phyloP scores from a whole-genome alignment of 1,140 invertebrate genomes.

The Drosophila takahashii region DNA sequence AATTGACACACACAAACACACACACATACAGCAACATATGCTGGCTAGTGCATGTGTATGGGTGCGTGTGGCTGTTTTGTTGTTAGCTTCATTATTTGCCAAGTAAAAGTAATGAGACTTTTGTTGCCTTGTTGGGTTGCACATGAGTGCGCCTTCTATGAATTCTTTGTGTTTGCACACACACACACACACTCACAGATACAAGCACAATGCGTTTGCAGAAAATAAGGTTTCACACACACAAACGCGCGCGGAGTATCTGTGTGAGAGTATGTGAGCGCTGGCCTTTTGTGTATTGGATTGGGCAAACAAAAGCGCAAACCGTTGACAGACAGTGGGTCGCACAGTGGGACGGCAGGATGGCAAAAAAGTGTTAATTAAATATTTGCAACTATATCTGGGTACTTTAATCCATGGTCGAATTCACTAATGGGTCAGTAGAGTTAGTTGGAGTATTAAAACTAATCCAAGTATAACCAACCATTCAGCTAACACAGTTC shows the following conservation, averaged over 20 bases:
- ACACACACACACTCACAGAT: constrained; percentile 13
- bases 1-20: constrained; percentile 49
- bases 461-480: too few species aligned
- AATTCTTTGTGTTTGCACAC: constrained; percentile 62
- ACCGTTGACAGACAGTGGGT: constrained; percentile 65
- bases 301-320: constrained; percentile 76
- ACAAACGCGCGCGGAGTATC: constrained; percentile 11
- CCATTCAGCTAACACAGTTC: background rate
- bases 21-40: constrained; percentile 16
- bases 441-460: too few species aligned
- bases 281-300: constrained; percentile 74
- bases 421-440: background rate
- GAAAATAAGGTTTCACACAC: constrained; percentile 51
- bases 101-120: constrained; percentile 83
- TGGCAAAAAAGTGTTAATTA: constrained; percentile 4
- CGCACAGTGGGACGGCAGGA: constrained; percentile 4
- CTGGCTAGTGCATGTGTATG: constrained; percentile 13
- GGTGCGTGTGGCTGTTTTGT: constrained; percentile 24
- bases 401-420: background rate
- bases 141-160: constrained; percentile 78
- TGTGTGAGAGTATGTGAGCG: constrained; percentile 33
- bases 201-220: constrained; percentile 38
- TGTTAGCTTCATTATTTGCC: constrained; percentile 81
- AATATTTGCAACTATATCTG: background rate
- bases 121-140: constrained; percentile 81